These are phyloP conservation scores for Catocala nupta DNA, from an alignment of 2,888 invertebrate genomes.

Conservation along the genomic window DNA sequence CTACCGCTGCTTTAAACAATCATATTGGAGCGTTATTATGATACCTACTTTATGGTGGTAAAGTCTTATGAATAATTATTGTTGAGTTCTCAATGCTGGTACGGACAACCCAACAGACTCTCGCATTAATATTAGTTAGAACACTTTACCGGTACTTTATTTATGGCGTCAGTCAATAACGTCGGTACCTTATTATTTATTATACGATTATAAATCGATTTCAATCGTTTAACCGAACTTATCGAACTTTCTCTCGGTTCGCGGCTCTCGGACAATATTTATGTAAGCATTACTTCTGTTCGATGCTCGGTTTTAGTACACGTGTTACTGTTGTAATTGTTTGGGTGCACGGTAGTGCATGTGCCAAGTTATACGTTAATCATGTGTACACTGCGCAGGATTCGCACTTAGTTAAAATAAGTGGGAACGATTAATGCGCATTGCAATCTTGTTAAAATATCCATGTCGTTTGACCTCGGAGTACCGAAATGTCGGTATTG, in stretches of 20 bases:
- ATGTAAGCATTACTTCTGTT: conserved; percentile 17
- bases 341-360: conserved; percentile 10
- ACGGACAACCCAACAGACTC: no score
- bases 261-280: conserved; percentile 54
- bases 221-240: conserved; percentile 38
- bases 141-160: conserved; percentile 39
- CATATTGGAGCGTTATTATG: no score
- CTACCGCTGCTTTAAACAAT: no score
- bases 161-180: conserved; percentile 39
- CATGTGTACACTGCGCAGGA: no score
- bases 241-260: conserved; percentile 58
- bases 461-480: no score
- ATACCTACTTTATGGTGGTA: no score
- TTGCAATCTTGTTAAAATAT: no score
- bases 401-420: no score
- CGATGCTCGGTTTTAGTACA: no score
- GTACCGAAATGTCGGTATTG: no score
- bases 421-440: no score
- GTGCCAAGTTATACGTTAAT: conserved; percentile 24
- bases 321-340: conserved; percentile 17
- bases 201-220: conserved; percentile 48
- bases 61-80: neutral
- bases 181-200: conserved; percentile 44
- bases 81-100: neutral
- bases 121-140: no score